Conservation (phyloP, 1,140 invertebrate genomes). For the Caenorhabditis inopinata region DNA sequence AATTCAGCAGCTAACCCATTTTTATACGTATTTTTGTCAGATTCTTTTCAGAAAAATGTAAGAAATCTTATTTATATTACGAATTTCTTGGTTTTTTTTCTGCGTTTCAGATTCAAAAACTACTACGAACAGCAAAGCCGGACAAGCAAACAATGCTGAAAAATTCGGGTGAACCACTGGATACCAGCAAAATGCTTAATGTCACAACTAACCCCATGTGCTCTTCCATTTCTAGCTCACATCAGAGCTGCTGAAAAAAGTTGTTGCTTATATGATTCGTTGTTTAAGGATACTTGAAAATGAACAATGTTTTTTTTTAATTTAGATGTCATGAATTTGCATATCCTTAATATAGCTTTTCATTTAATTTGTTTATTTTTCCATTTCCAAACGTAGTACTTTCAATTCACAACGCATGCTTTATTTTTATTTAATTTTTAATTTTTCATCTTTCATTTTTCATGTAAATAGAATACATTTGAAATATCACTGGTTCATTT, state of each 20-base stretch:
- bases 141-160: neutral
- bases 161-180: neutral
- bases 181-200: neutral
- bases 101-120: slow-evolving; percentile 11
- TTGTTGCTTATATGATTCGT: too few relatives aligned
- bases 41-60: slow-evolving; percentile 50
- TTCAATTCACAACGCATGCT: slow-evolving; percentile 20
- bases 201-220: neutral
- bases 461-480: neutral
- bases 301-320: too few relatives aligned
- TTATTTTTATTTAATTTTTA: too few relatives aligned
- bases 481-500: neutral
- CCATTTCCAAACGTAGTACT: neutral
- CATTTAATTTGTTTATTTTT: too few relatives aligned
- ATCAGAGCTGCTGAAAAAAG: neutral
- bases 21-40: slow-evolving; percentile 51
- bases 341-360: neutral
- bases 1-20: slow-evolving; percentile 54
- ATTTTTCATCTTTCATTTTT: too few relatives aligned
- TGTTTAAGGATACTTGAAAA: too few relatives aligned
- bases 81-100: too few relatives aligned
- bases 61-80: slow-evolving; percentile 12
- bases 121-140: neutral
- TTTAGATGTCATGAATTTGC: neutral
- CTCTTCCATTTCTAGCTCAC: neutral